phyloP scores from a whole-genome alignment of 2,797 vertebrate species.

The Chromobotia macracanthus region DNA sequence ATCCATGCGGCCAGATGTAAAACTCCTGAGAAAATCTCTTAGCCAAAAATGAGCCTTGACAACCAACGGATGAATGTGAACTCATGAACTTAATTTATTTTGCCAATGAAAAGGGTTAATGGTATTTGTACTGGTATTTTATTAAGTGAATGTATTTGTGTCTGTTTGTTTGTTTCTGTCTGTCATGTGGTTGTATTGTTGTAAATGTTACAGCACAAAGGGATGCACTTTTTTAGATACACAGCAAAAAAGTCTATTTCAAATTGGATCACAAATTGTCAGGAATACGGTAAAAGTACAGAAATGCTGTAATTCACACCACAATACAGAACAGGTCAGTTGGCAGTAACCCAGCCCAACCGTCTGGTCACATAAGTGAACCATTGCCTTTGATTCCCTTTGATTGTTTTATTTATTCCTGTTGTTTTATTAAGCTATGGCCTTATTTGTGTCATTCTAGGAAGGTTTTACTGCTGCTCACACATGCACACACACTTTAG shows the following conservation, averaged over 20 bases:
- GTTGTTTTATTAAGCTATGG: neutral
- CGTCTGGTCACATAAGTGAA: neutral
- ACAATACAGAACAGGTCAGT: neutral
- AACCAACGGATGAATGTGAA: slow-evolving; percentile 88
- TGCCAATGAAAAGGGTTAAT: slow-evolving; percentile 67
- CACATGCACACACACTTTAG: neutral
- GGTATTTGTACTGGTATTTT: slow-evolving; percentile 55
- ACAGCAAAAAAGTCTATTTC: neutral
- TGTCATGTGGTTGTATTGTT: slow-evolving; percentile 25
- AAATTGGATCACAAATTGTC: slow-evolving; percentile 9
- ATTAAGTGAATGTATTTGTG: slow-evolving; percentile 41
- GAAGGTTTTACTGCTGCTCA: slow-evolving; percentile 7
- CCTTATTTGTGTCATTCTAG: neutral
- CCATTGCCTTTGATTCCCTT: neutral
- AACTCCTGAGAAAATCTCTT: slow-evolving; percentile 85
- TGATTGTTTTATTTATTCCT: slow-evolving; percentile 25
- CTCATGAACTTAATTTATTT: slow-evolving; percentile 97
- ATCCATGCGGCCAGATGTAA: slow-evolving; percentile 82
- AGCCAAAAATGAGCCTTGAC: slow-evolving; percentile 76
- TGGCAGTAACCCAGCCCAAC: neutral
- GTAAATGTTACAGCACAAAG: slow-evolving; percentile 39
- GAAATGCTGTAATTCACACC: neutral
- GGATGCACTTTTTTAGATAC: slow-evolving; percentile 46
- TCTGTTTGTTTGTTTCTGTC: slow-evolving; percentile 28
- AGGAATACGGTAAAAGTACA: neutral